Evolutionary conservation across 2,797 vertebrate species (phyloP), one percentile per base, ranked within the genome.

Genomic region (Poecilia picta): DNA sequence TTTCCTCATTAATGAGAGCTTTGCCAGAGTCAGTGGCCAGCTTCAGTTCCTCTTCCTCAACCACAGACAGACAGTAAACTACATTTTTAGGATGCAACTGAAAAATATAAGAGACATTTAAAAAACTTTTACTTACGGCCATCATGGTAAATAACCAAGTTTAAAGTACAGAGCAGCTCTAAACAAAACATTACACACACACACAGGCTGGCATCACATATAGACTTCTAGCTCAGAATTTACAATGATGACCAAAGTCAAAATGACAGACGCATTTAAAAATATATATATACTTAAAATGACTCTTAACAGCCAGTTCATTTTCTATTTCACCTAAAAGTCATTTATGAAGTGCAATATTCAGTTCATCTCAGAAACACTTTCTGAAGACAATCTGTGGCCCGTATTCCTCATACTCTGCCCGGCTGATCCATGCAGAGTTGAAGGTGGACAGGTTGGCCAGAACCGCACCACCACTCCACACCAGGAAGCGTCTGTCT

Each of bases 311-410:
- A n/a, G 45, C 10, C 46, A 28, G 31, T 62, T 12, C 46, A 5
- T 46, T 49, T 70, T 68, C 18, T 2, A 43, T 13, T 23, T 11
- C 0, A 11, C 5, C 64, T 39, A 68, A 25, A 45, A 71, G 11
- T 43, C 2, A 71, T 45, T 71, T n/a, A 70, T 36, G 70, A 51
- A 39, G 13, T 53, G n/a, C 36, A 68, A 39, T 41, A 68, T 25
- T 68, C 10, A n/a, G 46, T 36, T 47, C 3, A 1, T 28, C 57
- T 96, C 89, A 96, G 89, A 96, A 96, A 72, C 96, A 96, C 86
- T 95, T 96, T 84, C 95, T 95, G 90, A 94, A 93, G 75, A 96
- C 94, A 0, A 96, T 96, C 78, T 94, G 92, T 0, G 95, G 93
- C 1, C 95, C 95, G 1, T 89, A 88, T 82, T 96, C 96, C 8